Conservation (phyloP, 2,888 invertebrate species). For the Drosophila mercatorum region DNA sequence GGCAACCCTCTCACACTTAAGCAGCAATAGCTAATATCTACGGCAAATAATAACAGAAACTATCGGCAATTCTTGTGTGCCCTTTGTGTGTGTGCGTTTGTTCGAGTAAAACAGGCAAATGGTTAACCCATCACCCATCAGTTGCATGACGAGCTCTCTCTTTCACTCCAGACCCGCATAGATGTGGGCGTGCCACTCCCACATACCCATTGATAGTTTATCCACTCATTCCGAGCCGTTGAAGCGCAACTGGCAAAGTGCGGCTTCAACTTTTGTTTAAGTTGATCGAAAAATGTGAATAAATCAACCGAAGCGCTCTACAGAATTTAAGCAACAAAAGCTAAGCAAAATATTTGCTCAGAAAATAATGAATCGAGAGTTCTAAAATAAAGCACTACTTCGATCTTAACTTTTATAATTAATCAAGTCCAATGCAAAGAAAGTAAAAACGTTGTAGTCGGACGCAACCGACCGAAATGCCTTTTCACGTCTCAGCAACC, state of each 20-base stretch:
- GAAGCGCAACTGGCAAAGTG: slow-evolving; percentile 67
- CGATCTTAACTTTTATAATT: background rate
- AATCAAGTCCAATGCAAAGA: no score
- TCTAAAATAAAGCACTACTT: background rate
- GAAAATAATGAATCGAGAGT: slow-evolving; percentile 1
- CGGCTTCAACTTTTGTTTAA: slow-evolving; percentile 58
- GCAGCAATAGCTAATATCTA: slow-evolving; percentile 34
- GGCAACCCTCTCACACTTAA: slow-evolving; percentile 5
- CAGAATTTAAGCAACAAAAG: slow-evolving; percentile 17
- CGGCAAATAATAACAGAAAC: slow-evolving; percentile 44
- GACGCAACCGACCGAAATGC: no score
- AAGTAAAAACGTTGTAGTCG: background rate
- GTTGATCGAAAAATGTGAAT: slow-evolving; percentile 49
- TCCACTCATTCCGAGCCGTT: slow-evolving; percentile 65
- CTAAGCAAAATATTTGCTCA: background rate
- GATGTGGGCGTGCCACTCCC: slow-evolving; percentile 11
- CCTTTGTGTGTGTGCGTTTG: slow-evolving; percentile 15
- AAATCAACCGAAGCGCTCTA: slow-evolving; percentile 41
- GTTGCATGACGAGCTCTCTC: background rate
- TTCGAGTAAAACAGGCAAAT: slow-evolving; percentile 26
- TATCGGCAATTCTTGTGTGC: slow-evolving; percentile 17
- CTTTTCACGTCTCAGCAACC: no score
- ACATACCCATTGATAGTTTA: slow-evolving; percentile 49
- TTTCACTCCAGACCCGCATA: background rate
- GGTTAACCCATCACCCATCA: slow-evolving; percentile 21